Conservation (phyloP, 64 coral and sea anemone genomes). For the Actinia equina region DNA sequence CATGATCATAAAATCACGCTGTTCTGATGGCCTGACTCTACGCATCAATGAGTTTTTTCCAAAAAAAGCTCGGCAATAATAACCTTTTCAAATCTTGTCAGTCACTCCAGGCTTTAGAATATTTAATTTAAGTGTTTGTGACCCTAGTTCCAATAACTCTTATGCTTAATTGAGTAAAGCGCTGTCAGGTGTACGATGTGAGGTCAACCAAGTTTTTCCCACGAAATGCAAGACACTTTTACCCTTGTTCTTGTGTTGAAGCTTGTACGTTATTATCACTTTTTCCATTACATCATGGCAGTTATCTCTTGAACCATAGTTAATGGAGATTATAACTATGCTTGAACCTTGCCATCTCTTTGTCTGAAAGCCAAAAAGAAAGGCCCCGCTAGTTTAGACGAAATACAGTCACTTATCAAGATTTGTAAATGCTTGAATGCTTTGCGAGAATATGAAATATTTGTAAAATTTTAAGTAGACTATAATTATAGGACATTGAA, state of each 20-base stretch:
- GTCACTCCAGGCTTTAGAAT: neutral
- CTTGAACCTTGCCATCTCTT: neutral
- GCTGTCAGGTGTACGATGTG: neutral
- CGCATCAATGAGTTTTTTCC: neutral
- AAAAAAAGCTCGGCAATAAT: neutral
- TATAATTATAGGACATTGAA: neutral
- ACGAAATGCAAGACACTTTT: neutral
- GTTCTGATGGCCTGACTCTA: neutral
- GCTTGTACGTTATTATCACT: neutral
- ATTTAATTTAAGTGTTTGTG: neutral
- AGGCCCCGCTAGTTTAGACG: neutral
- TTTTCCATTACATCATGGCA: neutral
- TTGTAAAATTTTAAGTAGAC: neutral
- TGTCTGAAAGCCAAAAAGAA: neutral
- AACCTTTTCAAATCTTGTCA: neutral
- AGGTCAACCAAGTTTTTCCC: neutral
- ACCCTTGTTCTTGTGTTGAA: neutral
- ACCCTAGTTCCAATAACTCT: neutral
- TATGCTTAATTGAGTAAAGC: neutral
- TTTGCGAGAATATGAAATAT: neutral
- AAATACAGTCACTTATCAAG: neutral
- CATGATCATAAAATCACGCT: conserved; percentile 5
- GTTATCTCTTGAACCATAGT: neutral
- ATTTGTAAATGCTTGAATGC: neutral
- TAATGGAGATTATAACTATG: too few relatives aligned